Conservation (phyloP, 2,797 vertebrate genomes). For the Gambelia wislizenii region DNA sequence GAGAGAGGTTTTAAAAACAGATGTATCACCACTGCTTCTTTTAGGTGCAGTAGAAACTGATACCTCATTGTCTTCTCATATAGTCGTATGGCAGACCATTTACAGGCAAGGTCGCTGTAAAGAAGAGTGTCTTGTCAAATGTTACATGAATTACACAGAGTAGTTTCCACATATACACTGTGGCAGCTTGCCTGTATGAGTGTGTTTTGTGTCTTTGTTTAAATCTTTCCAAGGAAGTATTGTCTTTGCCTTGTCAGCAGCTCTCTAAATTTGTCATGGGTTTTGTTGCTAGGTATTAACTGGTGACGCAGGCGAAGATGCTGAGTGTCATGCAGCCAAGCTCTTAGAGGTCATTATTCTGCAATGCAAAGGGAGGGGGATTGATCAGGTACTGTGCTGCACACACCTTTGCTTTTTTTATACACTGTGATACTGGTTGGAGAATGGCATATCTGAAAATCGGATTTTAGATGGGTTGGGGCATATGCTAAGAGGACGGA, state of each 20-base stretch:
- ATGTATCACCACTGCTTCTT: background rate
- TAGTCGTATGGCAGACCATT: background rate
- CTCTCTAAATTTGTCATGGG: slow-evolving; percentile 18
- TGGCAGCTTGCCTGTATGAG: background rate
- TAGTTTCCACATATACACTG: background rate
- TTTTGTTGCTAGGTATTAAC: slow-evolving; percentile 85
- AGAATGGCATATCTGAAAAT: background rate
- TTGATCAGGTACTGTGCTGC: slow-evolving; percentile 89
- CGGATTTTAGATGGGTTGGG: background rate
- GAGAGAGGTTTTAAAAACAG: background rate
- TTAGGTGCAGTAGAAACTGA: background rate
- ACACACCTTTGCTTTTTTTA: background rate
- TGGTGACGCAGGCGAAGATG: slow-evolving; percentile 92
- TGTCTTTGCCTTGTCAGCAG: background rate
- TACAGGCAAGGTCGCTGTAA: background rate
- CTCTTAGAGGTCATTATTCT: slow-evolving; percentile 96
- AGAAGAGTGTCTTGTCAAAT: background rate
- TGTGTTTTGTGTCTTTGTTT: background rate
- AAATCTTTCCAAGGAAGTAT: background rate
- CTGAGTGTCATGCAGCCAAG: slow-evolving; percentile 96
- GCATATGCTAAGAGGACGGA: background rate
- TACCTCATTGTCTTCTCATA: background rate
- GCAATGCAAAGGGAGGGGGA: slow-evolving; percentile 93
- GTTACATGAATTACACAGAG: background rate
- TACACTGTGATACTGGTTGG: background rate